Conservation (phyloP, 2,888 invertebrate genomes). For the Megalurothrips usitatus region DNA sequence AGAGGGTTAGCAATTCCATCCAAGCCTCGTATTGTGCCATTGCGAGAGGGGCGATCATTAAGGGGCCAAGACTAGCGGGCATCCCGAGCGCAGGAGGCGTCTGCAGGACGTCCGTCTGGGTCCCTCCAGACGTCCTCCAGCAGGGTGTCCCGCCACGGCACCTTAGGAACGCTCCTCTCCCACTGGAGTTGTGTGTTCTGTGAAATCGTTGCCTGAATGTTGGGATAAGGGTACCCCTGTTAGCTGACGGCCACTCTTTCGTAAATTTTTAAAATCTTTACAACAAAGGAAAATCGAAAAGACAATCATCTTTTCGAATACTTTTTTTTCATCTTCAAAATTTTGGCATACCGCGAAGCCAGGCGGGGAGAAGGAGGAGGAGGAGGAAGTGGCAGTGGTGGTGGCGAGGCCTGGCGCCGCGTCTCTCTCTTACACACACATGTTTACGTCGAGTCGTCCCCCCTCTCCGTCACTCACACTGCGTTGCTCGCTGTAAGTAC, state of each 20-base stretch:
- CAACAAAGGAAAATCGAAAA: background rate
- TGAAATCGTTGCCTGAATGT: slow-evolving; percentile 77
- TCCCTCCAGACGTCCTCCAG: too few species aligned
- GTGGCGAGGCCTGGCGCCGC: slow-evolving; percentile 32
- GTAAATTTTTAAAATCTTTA: background rate
- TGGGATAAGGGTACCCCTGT: slow-evolving; percentile 94
- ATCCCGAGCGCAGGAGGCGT: too few species aligned
- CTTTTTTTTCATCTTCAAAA: slow-evolving; percentile 28
- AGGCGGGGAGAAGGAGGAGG: slow-evolving; percentile 31
- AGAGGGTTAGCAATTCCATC: too few species aligned
- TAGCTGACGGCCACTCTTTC: slow-evolving; percentile 37
- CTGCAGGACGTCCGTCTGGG: too few species aligned
- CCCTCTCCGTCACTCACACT: background rate
- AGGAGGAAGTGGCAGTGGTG: slow-evolving; percentile 29
- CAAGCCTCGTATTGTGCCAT: too few species aligned
- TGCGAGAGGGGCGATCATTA: too few species aligned
- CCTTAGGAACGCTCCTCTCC: background rate
- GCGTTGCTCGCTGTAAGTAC: slow-evolving; percentile 15
- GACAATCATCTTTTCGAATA: background rate
- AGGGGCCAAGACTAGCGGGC: too few species aligned
- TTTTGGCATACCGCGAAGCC: slow-evolving; percentile 31
- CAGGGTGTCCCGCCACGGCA: too few species aligned
- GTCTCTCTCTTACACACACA: slow-evolving; percentile 33
- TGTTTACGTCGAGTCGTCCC: background rate
- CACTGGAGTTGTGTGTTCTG: background rate